Conservation (phyloP, 2,113 vertebrate genomes). For the Dromas ardeola region DNA sequence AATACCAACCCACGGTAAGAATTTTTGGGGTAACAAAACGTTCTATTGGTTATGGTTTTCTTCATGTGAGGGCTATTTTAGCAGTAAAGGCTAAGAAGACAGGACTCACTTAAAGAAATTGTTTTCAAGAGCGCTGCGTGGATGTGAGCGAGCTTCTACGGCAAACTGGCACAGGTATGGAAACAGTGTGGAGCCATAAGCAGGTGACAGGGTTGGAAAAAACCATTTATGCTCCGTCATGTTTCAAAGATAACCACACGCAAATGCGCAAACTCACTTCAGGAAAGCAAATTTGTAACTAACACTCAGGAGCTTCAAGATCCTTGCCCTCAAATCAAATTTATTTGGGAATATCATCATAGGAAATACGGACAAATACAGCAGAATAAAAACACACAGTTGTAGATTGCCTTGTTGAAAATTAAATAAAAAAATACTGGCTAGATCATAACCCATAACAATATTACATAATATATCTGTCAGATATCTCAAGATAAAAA, state of each 20-base stretch:
- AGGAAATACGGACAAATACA: conserved; percentile 73
- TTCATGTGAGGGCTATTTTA: background rate
- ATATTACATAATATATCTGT: conserved; percentile 48
- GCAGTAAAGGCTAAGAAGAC: background rate
- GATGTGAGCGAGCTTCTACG: background rate
- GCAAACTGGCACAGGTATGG: background rate
- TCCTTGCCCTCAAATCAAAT: conserved; percentile 70
- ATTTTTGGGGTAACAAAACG: background rate
- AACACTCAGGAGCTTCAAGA: conserved; percentile 44
- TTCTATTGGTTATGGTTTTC: background rate
- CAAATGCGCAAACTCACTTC: background rate
- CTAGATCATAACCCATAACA: conserved; percentile 60
- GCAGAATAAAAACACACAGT: conserved; percentile 68
- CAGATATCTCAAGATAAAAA: conserved; percentile 48
- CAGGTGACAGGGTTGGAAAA: background rate
- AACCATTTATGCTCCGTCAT: background rate
- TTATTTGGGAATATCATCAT: conserved; percentile 76
- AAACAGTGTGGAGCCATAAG: background rate
- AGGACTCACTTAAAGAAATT: background rate
- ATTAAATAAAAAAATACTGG: conserved; percentile 67
- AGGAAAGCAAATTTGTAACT: conserved; percentile 22
- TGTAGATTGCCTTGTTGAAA: conserved; percentile 53
- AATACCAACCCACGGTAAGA: background rate
- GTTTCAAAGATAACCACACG: background rate
- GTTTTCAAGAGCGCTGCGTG: background rate